phyloP scores from a whole-genome alignment of 2,113 vertebrate genomes.

The Ailuropoda melanoleuca region DNA sequence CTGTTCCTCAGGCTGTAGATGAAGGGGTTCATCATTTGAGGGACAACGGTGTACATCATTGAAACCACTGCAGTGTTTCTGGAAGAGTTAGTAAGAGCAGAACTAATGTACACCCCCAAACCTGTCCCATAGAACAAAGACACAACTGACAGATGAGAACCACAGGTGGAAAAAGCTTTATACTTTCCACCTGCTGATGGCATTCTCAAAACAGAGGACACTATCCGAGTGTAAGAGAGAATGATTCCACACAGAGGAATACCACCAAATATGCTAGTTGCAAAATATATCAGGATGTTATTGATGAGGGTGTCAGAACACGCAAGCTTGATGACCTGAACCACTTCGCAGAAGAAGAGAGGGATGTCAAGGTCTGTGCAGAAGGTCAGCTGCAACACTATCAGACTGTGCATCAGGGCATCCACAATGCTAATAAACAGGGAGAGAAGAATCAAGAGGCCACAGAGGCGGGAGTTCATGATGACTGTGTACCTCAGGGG shows the following conservation, averaged over 20 bases:
- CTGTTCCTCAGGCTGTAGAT: background rate
- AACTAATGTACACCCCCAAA: conserved; percentile 49
- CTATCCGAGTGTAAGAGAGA: conserved; percentile 37
- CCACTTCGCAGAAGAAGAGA: conserved; percentile 61
- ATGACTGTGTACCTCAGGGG: conserved; percentile 22
- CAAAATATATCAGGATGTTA: conserved; percentile 5
- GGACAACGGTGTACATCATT: conserved; percentile 17
- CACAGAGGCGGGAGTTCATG: background rate
- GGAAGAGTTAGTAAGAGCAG: background rate
- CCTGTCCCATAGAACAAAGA: conserved; percentile 56
- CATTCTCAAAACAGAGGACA: conserved; percentile 35
- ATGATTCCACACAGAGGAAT: conserved; percentile 19
- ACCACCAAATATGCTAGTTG: background rate
- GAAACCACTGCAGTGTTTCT: conserved; percentile 17
- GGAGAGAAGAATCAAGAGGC: background rate
- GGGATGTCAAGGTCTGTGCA: conserved; percentile 9
- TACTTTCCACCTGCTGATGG: background rate
- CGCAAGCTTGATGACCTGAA: conserved; percentile 27
- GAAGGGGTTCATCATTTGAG: background rate
- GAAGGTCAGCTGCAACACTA: background rate
- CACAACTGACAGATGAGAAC: conserved; percentile 56
- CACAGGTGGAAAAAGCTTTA: conserved; percentile 63
- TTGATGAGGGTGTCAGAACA: conserved; percentile 54
- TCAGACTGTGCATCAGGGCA: background rate
- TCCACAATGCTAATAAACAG: accelerated